Evolutionary conservation across 1,140 invertebrate genomes (phyloP), one percentile per base, ranked within the genome.

Genomic region (Agrilus planipennis): DNA sequence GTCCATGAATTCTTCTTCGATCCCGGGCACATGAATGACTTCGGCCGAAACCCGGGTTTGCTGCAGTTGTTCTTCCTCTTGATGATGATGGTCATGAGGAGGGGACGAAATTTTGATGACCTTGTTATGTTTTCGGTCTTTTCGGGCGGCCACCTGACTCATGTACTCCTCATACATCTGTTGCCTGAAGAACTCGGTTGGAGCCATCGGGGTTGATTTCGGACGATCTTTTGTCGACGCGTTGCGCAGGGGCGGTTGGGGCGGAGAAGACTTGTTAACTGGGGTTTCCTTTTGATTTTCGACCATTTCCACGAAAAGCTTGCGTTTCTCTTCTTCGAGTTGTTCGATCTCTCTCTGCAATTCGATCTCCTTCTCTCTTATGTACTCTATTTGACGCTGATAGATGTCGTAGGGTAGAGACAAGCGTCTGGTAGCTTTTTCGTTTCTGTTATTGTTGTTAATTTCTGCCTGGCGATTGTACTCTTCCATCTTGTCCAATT

Each of bases 121-220:
- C 60, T 83, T 85, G 19, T 81, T 73, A 32, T 81, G 73, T 38
- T 78, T 81, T 19, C 84, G 69, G 53, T 86, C 75, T 46, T 81
- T 75, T n/a, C 82, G 69, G 60, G 84, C 80, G 1, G 77, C 70
- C 35, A 88, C 76, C 64, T 85, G 79, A 51, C 72, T 67, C 56
- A 84, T 73, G 60, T 85, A 89, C 60, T 89, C 85, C 43, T 81
- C 71, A 54, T 83, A 86, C 83, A 89, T 87, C 55, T 75, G 70
- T 44, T 79, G 73, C 6, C 81, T 70, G 53, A 85, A 75, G 23
- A 72, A 69, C 60, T 86, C 83, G 31, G 65, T 65, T 46, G 62
- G 62, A 44, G 65, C 63, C 38, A 66, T 46, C 48, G 60, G 54
- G 34, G 53, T 52, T 10, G 20, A 12, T 4, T 29, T 51, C 38